phyloP scores from a whole-genome alignment of 1,140 invertebrate species.

The Ceratoteleas bidentatus region DNA sequence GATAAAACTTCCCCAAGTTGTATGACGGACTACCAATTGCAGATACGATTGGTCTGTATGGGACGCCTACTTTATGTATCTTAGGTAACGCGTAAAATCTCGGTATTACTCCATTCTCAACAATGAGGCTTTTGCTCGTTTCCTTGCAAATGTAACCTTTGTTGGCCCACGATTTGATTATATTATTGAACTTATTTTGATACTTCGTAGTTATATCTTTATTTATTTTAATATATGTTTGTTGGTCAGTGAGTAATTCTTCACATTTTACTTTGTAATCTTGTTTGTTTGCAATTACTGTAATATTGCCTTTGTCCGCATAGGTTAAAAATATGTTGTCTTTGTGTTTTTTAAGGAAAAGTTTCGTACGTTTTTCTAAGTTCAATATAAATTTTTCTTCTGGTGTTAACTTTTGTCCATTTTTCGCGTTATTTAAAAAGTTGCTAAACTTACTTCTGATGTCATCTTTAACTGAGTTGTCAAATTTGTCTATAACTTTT shows the following conservation, averaged over 20 bases:
- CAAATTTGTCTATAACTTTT: constrained; percentile 1
- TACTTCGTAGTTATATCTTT: background rate
- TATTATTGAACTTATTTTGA: background rate
- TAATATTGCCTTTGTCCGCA: constrained; percentile 4
- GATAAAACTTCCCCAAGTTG: background rate
- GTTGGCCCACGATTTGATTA: background rate
- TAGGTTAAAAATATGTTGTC: constrained; percentile 1
- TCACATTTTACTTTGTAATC: background rate
- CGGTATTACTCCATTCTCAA: background rate
- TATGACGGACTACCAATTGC: background rate
- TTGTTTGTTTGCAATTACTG: background rate
- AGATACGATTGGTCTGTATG: background rate
- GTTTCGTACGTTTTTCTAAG: background rate
- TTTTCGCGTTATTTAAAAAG: constrained; percentile 1
- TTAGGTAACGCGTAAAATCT: no score
- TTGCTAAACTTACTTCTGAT: background rate
- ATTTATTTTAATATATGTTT: background rate
- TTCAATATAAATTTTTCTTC: constrained; percentile 9
- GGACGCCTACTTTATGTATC: background rate
- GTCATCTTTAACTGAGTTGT: background rate
- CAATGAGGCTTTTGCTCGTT: background rate
- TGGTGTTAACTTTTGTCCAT: background rate
- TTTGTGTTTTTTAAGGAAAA: background rate
- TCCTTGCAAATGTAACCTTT: background rate
- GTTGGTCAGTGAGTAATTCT: background rate